Percentiles rank a stretch among this genome's conserved stretches.
Conservation (phyloP, 2,888 invertebrate genomes). For the Timandra comae region DNA sequence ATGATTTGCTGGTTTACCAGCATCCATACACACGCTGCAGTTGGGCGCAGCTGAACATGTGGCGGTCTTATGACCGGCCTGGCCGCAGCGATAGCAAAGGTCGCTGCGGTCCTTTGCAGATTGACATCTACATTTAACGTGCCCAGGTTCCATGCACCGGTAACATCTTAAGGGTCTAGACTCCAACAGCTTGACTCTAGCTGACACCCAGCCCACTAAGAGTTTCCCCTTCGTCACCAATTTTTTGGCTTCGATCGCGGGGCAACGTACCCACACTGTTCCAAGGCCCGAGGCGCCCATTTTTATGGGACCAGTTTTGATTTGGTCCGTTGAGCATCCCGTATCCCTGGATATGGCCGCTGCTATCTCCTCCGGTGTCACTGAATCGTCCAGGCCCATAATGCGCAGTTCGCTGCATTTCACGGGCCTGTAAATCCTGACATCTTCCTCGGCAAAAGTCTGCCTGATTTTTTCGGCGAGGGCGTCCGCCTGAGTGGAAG, state of each 20-base stretch:
- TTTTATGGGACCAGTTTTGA: constrained; percentile 6
- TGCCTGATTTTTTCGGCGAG: constrained; percentile 10
- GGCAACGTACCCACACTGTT: constrained; percentile 1
- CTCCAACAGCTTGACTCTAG: constrained; percentile 5
- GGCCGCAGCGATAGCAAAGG: constrained; percentile 11
- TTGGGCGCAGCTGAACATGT: neutral
- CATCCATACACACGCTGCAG: constrained; percentile 1
- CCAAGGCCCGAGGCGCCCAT: neutral
- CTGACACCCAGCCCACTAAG: constrained; percentile 15
- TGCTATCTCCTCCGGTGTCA: constrained; percentile 3
- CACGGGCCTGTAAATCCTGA: constrained; percentile 6
- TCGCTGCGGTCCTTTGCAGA: constrained; percentile 5
- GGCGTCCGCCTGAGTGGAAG: constrained; percentile 11
- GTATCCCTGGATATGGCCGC: constrained; percentile 9
- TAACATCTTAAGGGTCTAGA: constrained; percentile 12
- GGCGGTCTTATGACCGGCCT: neutral
- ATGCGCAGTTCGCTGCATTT: constrained; percentile 12
- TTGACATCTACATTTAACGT: constrained; percentile 9
- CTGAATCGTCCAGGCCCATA: constrained; percentile 16
- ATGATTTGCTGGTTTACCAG: neutral
- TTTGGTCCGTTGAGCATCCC: neutral
- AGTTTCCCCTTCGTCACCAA: constrained; percentile 1
- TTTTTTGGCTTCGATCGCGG: constrained; percentile 2
- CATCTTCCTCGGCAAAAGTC: neutral
- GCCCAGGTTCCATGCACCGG: constrained; percentile 13